These are phyloP conservation scores for Perizoma affinitatum DNA, from an alignment of 2,888 invertebrate species.

Conservation along the genomic window DNA sequence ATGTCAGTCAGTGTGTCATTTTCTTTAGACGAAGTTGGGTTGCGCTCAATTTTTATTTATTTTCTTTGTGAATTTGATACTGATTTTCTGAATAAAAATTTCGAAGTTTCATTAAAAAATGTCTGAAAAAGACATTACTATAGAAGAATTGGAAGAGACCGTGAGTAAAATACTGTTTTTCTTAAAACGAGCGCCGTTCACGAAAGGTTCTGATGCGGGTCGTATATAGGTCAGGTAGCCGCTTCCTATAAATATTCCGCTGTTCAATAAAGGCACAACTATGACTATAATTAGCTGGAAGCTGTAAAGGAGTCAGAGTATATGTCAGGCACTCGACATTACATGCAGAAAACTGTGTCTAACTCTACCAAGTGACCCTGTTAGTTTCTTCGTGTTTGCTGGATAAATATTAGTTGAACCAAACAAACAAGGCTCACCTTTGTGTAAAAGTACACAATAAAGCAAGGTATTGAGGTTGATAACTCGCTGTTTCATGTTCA, in stretches of 20 bases:
- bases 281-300: slow-evolving; percentile 3
- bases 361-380: not conserved
- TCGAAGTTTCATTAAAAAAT: slow-evolving; percentile 52
- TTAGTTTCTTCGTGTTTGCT: not conserved
- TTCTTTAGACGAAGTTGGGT: slow-evolving; percentile 3
- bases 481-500: not conserved
- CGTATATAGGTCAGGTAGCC: slow-evolving; percentile 65
- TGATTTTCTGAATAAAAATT: slow-evolving; percentile 42
- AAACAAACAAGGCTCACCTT: slow-evolving; percentile 23
- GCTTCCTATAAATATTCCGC: slow-evolving; percentile 51
- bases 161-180: slow-evolving; percentile 51
- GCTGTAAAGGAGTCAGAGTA: slow-evolving; percentile 16
- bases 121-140: slow-evolving; percentile 72
- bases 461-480: slow-evolving; percentile 1
- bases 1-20: slow-evolving; percentile 7
- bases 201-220: slow-evolving; percentile 26
- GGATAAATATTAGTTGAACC: slow-evolving; percentile 27
- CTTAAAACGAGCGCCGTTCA: slow-evolving; percentile 22
- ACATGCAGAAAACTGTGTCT: not conserved
- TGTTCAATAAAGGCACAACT: slow-evolving; percentile 31
- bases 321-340: not conserved
- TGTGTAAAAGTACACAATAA: slow-evolving; percentile 6
- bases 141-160: slow-evolving; percentile 75
- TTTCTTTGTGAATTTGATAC: slow-evolving; percentile 18
- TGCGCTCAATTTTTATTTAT: slow-evolving; percentile 3